Evolutionary conservation across 2,888 invertebrate genomes (phyloP).

Genomic region (Cecidostiba fungosa): DNA sequence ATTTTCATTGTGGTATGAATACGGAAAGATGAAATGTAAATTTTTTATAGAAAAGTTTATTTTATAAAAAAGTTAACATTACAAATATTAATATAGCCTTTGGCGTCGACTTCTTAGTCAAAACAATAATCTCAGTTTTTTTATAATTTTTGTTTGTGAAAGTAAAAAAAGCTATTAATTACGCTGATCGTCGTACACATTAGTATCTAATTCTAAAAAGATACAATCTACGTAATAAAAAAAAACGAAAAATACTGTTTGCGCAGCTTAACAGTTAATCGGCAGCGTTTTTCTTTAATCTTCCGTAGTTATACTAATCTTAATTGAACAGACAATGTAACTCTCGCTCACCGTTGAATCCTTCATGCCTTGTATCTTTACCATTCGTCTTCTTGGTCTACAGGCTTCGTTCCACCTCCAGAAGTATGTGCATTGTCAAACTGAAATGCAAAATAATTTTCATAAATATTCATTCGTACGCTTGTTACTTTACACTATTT

Average conservation of each 20-base stretch:
- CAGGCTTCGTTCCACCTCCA: constrained; percentile 41
- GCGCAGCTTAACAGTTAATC: background rate
- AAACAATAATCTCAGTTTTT: constrained; percentile 39
- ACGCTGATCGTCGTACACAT: background rate
- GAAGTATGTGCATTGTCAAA: constrained; percentile 14
- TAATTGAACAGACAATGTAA: background rate
- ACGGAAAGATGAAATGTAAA: background rate
- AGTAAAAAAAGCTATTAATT: background rate
- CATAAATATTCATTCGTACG: background rate
- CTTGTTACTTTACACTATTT: too few relatives aligned
- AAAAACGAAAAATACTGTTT: background rate
- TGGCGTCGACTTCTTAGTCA: constrained; percentile 21
- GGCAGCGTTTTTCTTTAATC: background rate
- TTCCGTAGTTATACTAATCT: background rate
- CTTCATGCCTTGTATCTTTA: background rate
- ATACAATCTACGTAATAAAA: background rate
- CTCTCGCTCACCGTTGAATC: background rate
- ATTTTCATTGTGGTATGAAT: background rate
- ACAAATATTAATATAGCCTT: constrained; percentile 31
- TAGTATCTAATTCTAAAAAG: too few relatives aligned
- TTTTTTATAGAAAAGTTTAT: constrained; percentile 54
- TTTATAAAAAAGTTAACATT: constrained; percentile 37
- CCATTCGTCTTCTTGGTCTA: constrained; percentile 56
- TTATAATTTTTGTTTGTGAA: background rate
- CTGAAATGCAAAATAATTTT: constrained; percentile 42